Percentiles rank a stretch among this genome's conserved stretches.
These are phyloP conservation scores for Lasioglossum lativentre DNA, from an alignment of 2,888 invertebrate species.

Conservation along the genomic window DNA sequence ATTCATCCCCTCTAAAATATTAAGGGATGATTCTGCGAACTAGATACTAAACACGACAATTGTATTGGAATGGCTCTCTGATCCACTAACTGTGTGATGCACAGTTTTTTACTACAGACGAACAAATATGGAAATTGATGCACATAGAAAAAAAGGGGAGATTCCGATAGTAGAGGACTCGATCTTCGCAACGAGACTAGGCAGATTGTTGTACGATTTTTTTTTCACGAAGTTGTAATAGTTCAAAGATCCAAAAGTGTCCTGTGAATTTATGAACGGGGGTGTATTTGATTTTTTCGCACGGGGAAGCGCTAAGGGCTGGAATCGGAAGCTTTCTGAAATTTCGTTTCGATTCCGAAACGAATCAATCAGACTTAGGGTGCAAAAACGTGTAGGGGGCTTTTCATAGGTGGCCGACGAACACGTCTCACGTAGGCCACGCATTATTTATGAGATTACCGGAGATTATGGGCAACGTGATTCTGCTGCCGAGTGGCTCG, in stretches of 20 bases:
- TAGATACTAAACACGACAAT: background rate
- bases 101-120: no score
- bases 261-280: background rate
- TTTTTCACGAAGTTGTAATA: background rate
- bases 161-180: background rate
- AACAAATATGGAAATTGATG: no score
- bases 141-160: background rate
- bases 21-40: background rate
- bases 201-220: background rate
- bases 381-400: conserved; percentile 66
- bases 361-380: conserved; percentile 29
- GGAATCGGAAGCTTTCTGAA: background rate
- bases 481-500: conserved; percentile 71
- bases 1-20: background rate
- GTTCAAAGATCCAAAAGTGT: background rate
- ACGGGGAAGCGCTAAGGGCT: background rate
- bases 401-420: conserved; percentile 64
- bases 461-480: conserved; percentile 79
- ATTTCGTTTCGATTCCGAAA: conserved; percentile 20
- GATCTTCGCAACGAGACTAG: background rate
- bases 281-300: background rate
- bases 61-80: no score
- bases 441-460: conserved; percentile 81
- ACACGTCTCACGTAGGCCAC: conserved; percentile 66
- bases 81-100: no score